Percentiles rank a stretch among this genome's conserved stretches.
These are phyloP conservation scores for Muscicapa striata DNA, from an alignment of 2,797 vertebrate genomes.

Conservation along the genomic window DNA sequence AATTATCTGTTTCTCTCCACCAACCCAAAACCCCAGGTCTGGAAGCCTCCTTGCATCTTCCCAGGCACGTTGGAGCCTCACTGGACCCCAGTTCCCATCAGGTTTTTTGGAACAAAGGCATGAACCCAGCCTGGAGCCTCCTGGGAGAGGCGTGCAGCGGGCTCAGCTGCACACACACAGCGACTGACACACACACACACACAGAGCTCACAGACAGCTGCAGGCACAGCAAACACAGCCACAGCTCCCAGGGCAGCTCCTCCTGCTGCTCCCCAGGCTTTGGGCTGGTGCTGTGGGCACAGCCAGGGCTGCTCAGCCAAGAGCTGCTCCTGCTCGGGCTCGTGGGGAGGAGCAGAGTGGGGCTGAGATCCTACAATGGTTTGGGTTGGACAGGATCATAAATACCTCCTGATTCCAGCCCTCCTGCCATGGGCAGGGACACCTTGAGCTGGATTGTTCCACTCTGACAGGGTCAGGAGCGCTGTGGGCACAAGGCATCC, in stretches of 20 bases:
- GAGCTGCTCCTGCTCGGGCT: neutral
- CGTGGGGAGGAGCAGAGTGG: neutral
- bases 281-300: neutral
- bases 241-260: neutral
- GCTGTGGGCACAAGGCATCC: neutral
- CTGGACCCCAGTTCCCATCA: rapidly evolving
- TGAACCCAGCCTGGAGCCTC: neutral
- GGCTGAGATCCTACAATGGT: neutral
- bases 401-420: neutral
- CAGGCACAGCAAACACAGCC: neutral
- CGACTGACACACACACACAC: neutral
- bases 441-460: neutral
- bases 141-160: rapidly evolving
- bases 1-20: neutral
- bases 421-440: neutral
- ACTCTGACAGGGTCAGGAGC: rapidly evolving
- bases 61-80: neutral
- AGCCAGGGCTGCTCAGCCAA: neutral
- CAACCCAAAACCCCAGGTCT: neutral
- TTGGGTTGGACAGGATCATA: neutral
- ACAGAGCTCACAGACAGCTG: neutral
- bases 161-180: neutral
- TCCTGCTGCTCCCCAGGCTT: neutral
- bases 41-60: neutral
- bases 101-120: rapidly evolving